A percentile compares a stretch with the other conserved stretches of the same genome.
phyloP scores from a whole-genome alignment of 2,888 invertebrate species.

The Ennomos erosarius region DNA sequence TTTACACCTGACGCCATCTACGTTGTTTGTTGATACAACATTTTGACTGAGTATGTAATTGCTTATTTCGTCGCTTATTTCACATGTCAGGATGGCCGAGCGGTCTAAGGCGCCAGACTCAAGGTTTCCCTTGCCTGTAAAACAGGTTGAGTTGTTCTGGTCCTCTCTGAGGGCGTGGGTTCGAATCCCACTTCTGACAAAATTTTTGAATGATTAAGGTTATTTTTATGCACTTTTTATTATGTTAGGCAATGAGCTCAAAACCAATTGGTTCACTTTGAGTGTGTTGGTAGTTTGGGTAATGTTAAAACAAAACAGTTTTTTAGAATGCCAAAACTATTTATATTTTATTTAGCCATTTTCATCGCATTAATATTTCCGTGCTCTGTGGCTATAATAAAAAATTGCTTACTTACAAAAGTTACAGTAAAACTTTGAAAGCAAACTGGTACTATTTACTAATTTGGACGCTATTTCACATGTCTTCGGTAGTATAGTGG shows the following conservation, averaged over 20 bases:
- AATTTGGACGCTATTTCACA: not conserved
- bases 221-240: no score
- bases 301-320: no score
- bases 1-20: slow-evolving; percentile 54
- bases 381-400: no score
- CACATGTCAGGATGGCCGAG: slow-evolving; percentile 92
- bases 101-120: slow-evolving; percentile 93
- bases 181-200: slow-evolving; percentile 93
- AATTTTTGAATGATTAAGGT: slow-evolving; percentile 59
- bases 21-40: slow-evolving; percentile 23
- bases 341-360: no score
- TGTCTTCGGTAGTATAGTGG: slow-evolving; percentile 85
- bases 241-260: no score
- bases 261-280: no score
- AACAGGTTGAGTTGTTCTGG: slow-evolving; percentile 88
- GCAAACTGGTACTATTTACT: not conserved
- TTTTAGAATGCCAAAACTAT: no score
- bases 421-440: no score
- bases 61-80: slow-evolving; percentile 45
- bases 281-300: no score
- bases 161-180: slow-evolving; percentile 93
- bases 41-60: slow-evolving; percentile 31
- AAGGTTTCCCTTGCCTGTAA: slow-evolving; percentile 83
- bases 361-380: no score
- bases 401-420: no score